Evolutionary conservation across 2,888 invertebrate genomes (phyloP).

Genomic region (Pterostichus niger): DNA sequence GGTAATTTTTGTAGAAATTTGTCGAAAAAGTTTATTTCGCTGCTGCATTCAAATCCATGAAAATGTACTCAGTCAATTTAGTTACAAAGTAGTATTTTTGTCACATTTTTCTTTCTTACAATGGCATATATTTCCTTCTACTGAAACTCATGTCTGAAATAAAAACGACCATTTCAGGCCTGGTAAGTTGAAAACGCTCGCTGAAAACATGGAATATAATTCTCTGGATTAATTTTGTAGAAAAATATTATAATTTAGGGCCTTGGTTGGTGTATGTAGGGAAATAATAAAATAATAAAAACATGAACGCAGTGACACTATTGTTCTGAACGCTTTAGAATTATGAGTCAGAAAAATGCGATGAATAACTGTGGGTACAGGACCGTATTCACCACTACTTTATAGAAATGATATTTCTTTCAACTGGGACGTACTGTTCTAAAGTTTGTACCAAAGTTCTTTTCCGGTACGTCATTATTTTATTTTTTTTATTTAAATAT

Average conservation of each 20-base stretch:
- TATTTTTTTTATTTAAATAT: no score
- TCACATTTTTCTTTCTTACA: conserved; percentile 32
- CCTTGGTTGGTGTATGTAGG: conserved; percentile 6
- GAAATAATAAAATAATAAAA: conserved; percentile 51
- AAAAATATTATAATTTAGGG: conserved; percentile 47
- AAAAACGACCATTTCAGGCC: conserved; percentile 32
- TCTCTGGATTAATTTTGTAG: conserved; percentile 50
- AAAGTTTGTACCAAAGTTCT: no score
- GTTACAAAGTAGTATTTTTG: conserved; percentile 28
- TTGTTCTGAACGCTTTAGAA: conserved; percentile 42
- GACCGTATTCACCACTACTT: neutral
- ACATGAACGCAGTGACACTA: conserved; percentile 41
- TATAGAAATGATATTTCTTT: neutral
- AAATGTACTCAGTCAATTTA: conserved; percentile 33
- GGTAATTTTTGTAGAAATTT: no score
- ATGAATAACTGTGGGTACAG: conserved; percentile 21
- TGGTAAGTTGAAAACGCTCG: conserved; percentile 8
- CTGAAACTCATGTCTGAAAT: conserved; percentile 17
- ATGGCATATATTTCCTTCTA: conserved; percentile 19
- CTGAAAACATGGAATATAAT: conserved; percentile 22
- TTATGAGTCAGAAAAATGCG: conserved; percentile 43
- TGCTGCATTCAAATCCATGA: conserved; percentile 2
- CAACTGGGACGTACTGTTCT: no score
- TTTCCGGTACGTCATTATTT: no score
- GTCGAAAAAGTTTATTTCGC: neutral